These are phyloP conservation scores for Bufo gargarizans DNA, from an alignment of 2,113 vertebrate genomes.

Conservation along the genomic window DNA sequence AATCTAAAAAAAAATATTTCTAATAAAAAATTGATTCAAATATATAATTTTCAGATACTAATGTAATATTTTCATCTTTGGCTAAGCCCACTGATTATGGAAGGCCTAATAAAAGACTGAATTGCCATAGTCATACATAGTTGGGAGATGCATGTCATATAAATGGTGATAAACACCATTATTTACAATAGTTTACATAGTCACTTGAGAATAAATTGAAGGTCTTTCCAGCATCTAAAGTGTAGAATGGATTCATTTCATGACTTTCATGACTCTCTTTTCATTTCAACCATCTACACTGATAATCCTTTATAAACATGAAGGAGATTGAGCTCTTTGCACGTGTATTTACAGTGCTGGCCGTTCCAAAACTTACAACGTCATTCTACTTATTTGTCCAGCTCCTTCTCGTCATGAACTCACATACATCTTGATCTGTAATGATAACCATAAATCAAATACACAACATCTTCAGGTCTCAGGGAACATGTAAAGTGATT, in stretches of 20 bases:
- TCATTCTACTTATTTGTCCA: not conserved
- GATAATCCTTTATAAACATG: not conserved
- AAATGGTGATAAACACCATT: not conserved
- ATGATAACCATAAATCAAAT: slow-evolving; percentile 29
- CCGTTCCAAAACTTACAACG: not conserved
- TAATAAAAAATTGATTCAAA: no score
- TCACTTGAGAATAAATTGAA: not conserved
- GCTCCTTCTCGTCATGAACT: not conserved
- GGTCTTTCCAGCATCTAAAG: not conserved
- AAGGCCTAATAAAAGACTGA: not conserved
- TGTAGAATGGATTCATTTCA: not conserved
- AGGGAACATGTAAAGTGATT: slow-evolving; percentile 27
- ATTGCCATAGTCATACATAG: not conserved
- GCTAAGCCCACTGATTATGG: not conserved
- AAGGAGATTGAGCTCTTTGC: not conserved
- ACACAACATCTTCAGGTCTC: not conserved
- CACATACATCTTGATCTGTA: not conserved
- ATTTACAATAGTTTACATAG: not conserved
- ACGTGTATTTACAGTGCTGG: not conserved
- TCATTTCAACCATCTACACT: not conserved
- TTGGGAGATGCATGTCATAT: not conserved
- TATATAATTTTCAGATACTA: no score
- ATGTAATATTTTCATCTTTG: not conserved
- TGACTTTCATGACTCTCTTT: not conserved
- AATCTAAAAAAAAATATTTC: no score